phyloP scores from a whole-genome alignment of 2,888 invertebrate species.

The Invenusta paracnida region DNA sequence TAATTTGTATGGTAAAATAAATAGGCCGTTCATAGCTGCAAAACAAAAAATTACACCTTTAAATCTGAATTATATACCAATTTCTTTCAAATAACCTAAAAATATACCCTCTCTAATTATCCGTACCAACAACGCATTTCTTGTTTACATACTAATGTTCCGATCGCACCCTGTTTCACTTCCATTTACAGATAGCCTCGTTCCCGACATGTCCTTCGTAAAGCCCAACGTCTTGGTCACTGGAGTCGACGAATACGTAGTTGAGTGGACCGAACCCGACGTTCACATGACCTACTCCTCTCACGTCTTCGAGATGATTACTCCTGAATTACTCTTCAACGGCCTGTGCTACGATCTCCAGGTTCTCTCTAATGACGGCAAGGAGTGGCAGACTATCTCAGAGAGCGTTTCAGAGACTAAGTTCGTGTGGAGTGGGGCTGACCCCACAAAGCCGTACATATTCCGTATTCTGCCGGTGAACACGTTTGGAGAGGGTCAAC shows the following conservation, averaged over 20 bases:
- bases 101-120: too few relatives aligned
- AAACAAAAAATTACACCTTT: too few relatives aligned
- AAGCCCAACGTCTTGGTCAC: slow-evolving; percentile 34
- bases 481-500: slow-evolving; percentile 37
- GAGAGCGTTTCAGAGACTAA: slow-evolving; percentile 22
- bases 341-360: slow-evolving; percentile 31
- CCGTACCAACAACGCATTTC: too few relatives aligned
- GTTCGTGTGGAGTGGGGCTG: slow-evolving; percentile 37
- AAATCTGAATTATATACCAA: too few relatives aligned
- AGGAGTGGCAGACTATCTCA: neutral
- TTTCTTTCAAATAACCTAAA: too few relatives aligned
- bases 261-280: slow-evolving; percentile 39
- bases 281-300: slow-evolving; percentile 14
- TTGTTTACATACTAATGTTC: too few relatives aligned
- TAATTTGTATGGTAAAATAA: too few relatives aligned
- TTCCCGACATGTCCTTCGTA: slow-evolving; percentile 38
- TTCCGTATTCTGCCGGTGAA: slow-evolving; percentile 37
- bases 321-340: neutral
- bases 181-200: slow-evolving; percentile 14
- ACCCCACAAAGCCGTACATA: slow-evolving; percentile 35
- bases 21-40: too few relatives aligned
- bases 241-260: slow-evolving; percentile 28
- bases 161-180: too few relatives aligned
- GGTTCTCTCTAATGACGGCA: neutral
- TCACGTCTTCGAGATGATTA: slow-evolving; percentile 10